phyloP scores from a whole-genome alignment of 92 coral and sea anemone genomes.

The Parazoanthus darwini region DNA sequence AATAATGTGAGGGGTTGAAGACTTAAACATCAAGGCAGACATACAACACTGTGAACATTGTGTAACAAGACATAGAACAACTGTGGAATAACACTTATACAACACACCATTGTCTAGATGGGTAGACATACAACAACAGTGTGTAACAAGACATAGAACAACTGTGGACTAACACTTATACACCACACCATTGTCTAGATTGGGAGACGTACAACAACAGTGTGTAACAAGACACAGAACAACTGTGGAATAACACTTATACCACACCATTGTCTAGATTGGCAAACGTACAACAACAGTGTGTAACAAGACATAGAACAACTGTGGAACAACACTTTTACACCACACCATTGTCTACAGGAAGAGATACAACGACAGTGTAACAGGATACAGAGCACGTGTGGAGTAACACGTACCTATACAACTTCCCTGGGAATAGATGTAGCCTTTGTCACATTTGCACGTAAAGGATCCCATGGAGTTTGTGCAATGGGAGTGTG shows the following conservation, averaged over 20 bases:
- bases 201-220: not conserved
- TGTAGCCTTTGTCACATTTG: constrained; percentile 7
- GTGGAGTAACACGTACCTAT: not conserved
- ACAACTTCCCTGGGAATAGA: not conserved
- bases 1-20: too few relatives aligned
- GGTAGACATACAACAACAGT: too few relatives aligned
- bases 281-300: not conserved
- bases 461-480: not conserved
- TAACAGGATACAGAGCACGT: not conserved
- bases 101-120: too few relatives aligned
- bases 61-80: not conserved
- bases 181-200: too few relatives aligned
- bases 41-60: not conserved
- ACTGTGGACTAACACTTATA: not conserved
- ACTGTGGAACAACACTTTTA: not conserved
- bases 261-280: too few relatives aligned
- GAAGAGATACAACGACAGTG: not conserved
- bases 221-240: not conserved
- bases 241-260: not conserved
- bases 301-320: not conserved
- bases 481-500: constrained; percentile 17
- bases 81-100: not conserved
- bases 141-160: not conserved
- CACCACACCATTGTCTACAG: not conserved
- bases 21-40: not conserved